Conservation (phyloP, 2,888 invertebrate genomes). For the Drosophila stalkeri region DNA sequence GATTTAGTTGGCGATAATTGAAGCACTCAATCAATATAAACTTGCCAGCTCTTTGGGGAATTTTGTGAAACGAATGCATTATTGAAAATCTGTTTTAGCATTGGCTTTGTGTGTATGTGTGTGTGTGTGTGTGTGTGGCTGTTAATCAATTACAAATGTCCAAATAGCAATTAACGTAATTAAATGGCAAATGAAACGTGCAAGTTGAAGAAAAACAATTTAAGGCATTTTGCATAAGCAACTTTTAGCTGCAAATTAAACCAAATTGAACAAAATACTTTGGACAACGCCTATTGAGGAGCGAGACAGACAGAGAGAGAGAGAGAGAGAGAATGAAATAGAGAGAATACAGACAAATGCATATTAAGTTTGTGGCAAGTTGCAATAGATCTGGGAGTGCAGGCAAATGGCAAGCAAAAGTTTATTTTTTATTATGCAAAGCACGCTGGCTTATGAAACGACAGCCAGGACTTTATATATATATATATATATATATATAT, state of each 20-base stretch:
- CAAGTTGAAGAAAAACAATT: slow-evolving; percentile 8
- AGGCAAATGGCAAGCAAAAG: slow-evolving; percentile 27
- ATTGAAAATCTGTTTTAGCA: slow-evolving; percentile 36
- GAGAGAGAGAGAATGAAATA: not conserved
- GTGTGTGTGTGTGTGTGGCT: not conserved
- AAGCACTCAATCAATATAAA: slow-evolving; percentile 41
- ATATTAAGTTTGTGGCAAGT: slow-evolving; percentile 56
- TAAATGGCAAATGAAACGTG: slow-evolving; percentile 35
- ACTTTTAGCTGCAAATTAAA: slow-evolving; percentile 24
- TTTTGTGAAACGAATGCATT: slow-evolving; percentile 29
- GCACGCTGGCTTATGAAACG: slow-evolving; percentile 55
- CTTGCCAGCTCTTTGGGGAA: slow-evolving; percentile 31
- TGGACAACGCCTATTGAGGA: slow-evolving; percentile 36
- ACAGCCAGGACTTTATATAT: slow-evolving; percentile 28
- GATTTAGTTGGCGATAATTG: slow-evolving; percentile 28
- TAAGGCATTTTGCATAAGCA: slow-evolving; percentile 38
- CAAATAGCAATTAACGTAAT: slow-evolving; percentile 56
- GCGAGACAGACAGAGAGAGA: not conserved
- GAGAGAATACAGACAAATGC: slow-evolving; percentile 41
- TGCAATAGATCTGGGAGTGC: slow-evolving; percentile 27
- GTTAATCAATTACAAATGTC: slow-evolving; percentile 53
- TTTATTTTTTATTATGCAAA: slow-evolving; percentile 66
- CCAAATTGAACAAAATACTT: slow-evolving; percentile 8
- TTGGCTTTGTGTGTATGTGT: not conserved
- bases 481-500: slow-evolving; percentile 27